phyloP scores from a whole-genome alignment of 2,113 vertebrate genomes.

The Rostratula benghalensis region DNA sequence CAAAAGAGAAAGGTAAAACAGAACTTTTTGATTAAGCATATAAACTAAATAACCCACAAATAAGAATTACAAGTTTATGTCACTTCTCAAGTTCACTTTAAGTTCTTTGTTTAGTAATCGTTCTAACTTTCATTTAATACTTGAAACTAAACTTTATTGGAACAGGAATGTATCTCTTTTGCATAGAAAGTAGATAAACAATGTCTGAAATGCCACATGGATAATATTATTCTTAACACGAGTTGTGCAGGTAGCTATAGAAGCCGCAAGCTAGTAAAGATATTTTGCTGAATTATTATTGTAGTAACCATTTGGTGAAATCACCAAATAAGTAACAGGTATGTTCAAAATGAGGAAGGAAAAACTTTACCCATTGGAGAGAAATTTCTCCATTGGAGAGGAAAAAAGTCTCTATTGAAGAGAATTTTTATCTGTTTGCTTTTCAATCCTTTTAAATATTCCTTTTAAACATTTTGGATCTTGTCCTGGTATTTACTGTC shows the following conservation, averaged over 20 bases:
- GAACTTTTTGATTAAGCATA: accelerated
- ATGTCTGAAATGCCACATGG: accelerated
- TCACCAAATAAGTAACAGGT: not conserved
- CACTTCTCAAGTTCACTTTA: not conserved
- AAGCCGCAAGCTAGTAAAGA: accelerated
- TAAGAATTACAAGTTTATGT: not conserved
- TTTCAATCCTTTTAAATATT: not conserved
- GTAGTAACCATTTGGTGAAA: not conserved
- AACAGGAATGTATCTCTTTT: not conserved
- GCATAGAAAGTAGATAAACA: not conserved
- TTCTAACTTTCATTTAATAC: not conserved
- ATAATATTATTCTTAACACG: not conserved
- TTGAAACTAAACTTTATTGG: not conserved
- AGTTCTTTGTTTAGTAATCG: not conserved
- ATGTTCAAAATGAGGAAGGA: not conserved
- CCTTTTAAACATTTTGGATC: not conserved
- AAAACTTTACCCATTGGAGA: not conserved
- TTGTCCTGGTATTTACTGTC: not conserved
- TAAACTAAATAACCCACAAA: not conserved
- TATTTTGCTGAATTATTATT: not conserved
- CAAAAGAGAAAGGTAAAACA: not conserved
- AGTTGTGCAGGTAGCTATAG: not conserved
- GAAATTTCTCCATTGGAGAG: not conserved
- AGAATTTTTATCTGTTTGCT: not conserved
- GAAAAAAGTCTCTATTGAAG: accelerated